phyloP scores from a whole-genome alignment of 2,113 vertebrate species.

The Centrocercus urophasianus region DNA sequence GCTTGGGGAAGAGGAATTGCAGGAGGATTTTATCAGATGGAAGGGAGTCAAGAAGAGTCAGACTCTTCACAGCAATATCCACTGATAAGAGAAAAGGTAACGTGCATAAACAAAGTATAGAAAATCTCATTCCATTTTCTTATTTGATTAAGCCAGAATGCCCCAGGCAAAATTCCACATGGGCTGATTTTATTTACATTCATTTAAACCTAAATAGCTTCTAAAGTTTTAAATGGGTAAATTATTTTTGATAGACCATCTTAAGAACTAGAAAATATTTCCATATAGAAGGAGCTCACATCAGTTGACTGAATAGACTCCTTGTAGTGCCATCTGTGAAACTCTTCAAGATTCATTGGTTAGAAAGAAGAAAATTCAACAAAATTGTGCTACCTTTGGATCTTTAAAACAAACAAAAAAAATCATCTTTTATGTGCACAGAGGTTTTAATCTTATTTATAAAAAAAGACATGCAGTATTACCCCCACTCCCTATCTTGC shows the following conservation, averaged over 20 bases:
- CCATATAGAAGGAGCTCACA: background rate
- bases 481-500: accelerated
- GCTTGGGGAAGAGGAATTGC: background rate
- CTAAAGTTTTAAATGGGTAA: background rate
- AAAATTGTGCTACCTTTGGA: background rate
- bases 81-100: background rate
- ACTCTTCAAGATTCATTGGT: background rate
- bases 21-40: background rate
- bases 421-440: background rate
- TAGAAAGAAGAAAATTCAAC: background rate
- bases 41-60: background rate
- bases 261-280: background rate
- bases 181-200: background rate
- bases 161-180: background rate
- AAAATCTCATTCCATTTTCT: background rate
- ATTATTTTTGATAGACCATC: background rate
- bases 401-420: background rate
- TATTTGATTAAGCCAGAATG: background rate
- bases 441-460: background rate
- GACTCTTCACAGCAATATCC: background rate
- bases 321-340: background rate
- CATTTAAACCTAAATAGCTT: background rate
- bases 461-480: background rate
- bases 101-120: background rate
- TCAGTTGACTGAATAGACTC: background rate